Evolutionary conservation across 2,797 vertebrate species (phyloP).

Genomic region (Cryptoprocta ferox): DNA sequence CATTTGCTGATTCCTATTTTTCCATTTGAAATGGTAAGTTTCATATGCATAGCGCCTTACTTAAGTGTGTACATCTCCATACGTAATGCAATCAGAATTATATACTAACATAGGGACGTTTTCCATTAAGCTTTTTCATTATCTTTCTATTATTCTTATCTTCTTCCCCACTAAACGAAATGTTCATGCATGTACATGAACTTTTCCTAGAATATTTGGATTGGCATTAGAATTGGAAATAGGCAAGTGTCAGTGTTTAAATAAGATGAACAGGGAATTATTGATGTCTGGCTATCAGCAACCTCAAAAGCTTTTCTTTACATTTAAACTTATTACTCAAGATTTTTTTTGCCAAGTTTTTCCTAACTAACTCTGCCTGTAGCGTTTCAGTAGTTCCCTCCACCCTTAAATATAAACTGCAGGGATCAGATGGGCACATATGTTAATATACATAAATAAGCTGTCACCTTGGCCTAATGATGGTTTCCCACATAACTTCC

Average conservation of each 20-base stretch:
- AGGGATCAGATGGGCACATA: not conserved
- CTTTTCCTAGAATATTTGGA: constrained; percentile 3
- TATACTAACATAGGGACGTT: not conserved
- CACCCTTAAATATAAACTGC: not conserved
- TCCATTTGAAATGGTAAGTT: not conserved
- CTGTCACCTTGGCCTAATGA: not conserved
- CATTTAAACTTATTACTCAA: constrained; percentile 20
- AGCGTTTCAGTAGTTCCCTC: not conserved
- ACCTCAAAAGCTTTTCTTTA: not conserved
- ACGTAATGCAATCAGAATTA: not conserved
- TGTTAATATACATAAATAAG: not conserved
- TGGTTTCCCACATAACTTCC: not conserved
- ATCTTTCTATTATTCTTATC: not conserved
- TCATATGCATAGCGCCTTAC: not conserved
- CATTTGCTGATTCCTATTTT: not conserved
- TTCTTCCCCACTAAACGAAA: not conserved
- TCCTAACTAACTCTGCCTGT: not conserved
- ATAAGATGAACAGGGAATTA: not conserved
- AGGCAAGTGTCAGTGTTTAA: not conserved
- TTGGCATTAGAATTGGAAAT: constrained; percentile 1
- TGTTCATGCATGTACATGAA: not conserved
- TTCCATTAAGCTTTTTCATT: not conserved
- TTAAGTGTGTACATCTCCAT: not conserved
- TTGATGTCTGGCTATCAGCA: not conserved
- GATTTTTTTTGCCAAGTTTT: not conserved